Evolutionary conservation across 2,888 invertebrate genomes (phyloP), one percentile per base, ranked within the genome.

Genomic region (Euplexia lucipara): DNA sequence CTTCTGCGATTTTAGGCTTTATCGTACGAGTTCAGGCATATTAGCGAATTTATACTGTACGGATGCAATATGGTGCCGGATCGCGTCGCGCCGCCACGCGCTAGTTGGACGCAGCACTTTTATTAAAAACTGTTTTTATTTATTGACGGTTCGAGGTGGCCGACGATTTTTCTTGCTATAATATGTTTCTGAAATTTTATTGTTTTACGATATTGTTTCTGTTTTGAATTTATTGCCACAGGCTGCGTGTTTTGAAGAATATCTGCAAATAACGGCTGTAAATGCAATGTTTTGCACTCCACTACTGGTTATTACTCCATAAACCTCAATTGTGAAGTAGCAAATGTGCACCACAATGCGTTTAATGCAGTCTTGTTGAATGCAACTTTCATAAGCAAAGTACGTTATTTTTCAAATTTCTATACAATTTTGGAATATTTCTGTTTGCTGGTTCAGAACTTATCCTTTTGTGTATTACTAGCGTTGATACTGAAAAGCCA

Each of bases 1-100:
- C 91, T 95, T 93, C 88, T 87, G 87, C 93, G 91, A 94, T 93
- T 94, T 95, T 94, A 93, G 94, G 91, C 91, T 93, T 93, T 95
- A 95, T 95, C 95, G 93, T 82, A 77, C 85, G 88, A 91, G 92
- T 92, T 94, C 95, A 95, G 94, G 93, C 91, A 90, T 93, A 94
- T 94, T 94, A 94, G 92, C 88, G 85, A 93, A 93, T 94, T 93
- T 93, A 93, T 93, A 90, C 86, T 81, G 89, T 88, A 84, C 88
- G 86, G 86, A 89, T 93, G 94, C 94, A 94, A 93, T 94, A 93
- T 92, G 93, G 91, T 83, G 85, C 87, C 84, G 81, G 82, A 84
- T 86, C 88, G 90, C 78, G 84, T 82, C 83, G 77, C 70, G 48
- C 56, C 65, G 54, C 71, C 70, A 66, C 64, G 75, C 80, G 84